phyloP scores from a whole-genome alignment of 2,888 invertebrate genomes.

The Alloplasta piceator region DNA sequence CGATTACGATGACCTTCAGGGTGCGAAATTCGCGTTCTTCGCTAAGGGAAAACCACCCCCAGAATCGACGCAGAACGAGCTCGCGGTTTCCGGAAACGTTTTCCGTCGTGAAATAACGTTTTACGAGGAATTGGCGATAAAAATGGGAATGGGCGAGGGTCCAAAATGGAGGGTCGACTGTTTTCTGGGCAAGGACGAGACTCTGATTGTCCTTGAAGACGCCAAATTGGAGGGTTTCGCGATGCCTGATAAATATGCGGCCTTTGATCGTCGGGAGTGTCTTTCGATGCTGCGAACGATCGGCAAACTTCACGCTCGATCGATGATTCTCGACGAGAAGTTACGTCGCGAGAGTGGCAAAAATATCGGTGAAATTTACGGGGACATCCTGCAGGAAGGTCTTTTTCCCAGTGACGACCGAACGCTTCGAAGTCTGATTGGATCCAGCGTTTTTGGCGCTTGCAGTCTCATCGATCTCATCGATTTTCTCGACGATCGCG shows the following conservation, averaged over 20 bases:
- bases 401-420: slow-evolving; percentile 52
- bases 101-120: slow-evolving; percentile 70
- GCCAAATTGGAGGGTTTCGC: slow-evolving; percentile 68
- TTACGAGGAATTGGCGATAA: slow-evolving; percentile 65
- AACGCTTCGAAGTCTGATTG: slow-evolving; percentile 18
- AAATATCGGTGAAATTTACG: slow-evolving; percentile 67
- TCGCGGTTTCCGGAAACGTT: slow-evolving; percentile 48
- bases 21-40: slow-evolving; percentile 68
- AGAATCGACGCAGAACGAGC: slow-evolving; percentile 63
- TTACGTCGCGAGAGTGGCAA: slow-evolving; percentile 60
- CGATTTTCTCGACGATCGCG: slow-evolving; percentile 57
- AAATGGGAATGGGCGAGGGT: slow-evolving; percentile 60
- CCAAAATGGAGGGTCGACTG: slow-evolving; percentile 69
- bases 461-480: slow-evolving; percentile 61
- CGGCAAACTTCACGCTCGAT: slow-evolving; percentile 76
- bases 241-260: slow-evolving; percentile 68
- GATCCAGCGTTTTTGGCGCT: slow-evolving; percentile 54
- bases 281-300: slow-evolving; percentile 67
- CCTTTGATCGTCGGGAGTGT: slow-evolving; percentile 74
- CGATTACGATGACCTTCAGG: slow-evolving; percentile 18
- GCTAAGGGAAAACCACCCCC: slow-evolving; percentile 69
- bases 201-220: slow-evolving; percentile 75
- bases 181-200: slow-evolving; percentile 68
- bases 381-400: slow-evolving; percentile 66
- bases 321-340: slow-evolving; percentile 73